These are phyloP conservation scores for Eupithecia subfuscata DNA, from an alignment of 2,888 invertebrate species.

Conservation along the genomic window DNA sequence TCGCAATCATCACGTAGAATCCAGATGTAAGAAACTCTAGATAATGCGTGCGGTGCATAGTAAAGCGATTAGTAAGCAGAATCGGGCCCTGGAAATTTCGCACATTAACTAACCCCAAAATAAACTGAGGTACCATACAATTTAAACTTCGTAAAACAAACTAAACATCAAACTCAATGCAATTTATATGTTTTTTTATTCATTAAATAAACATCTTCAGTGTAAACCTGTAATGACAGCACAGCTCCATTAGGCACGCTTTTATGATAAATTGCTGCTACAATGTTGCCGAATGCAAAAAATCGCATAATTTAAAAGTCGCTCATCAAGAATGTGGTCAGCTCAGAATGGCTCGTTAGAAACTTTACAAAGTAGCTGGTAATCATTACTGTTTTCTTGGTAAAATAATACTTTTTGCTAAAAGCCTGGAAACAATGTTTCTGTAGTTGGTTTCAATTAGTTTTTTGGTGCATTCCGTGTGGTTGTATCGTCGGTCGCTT, in stretches of 20 bases:
- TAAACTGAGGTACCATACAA: background rate
- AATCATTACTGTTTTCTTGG: slow-evolving; percentile 11
- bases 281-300: slow-evolving; percentile 29
- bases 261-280: slow-evolving; percentile 24
- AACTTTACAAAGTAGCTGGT: slow-evolving; percentile 27
- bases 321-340: slow-evolving; percentile 14
- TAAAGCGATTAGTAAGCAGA: too few relatives aligned
- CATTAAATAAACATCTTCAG: background rate
- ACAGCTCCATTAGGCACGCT: slow-evolving; percentile 15
- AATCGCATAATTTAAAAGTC: slow-evolving; percentile 23
- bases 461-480: background rate
- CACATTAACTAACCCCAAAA: too few relatives aligned
- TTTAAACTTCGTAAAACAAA: too few relatives aligned
- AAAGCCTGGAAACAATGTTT: background rate
- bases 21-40: too few relatives aligned
- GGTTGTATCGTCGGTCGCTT: background rate
- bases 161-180: too few relatives aligned
- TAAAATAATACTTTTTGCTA: background rate
- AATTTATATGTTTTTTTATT: background rate
- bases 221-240: background rate
- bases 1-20: too few relatives aligned
- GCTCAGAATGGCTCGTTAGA: slow-evolving; percentile 28
- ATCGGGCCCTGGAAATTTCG: too few relatives aligned
- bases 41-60: too few relatives aligned
- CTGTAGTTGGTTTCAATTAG: background rate